Base-by-base conservation (phyloP, 2,888 invertebrate species). In the Boloria selene region DNA sequence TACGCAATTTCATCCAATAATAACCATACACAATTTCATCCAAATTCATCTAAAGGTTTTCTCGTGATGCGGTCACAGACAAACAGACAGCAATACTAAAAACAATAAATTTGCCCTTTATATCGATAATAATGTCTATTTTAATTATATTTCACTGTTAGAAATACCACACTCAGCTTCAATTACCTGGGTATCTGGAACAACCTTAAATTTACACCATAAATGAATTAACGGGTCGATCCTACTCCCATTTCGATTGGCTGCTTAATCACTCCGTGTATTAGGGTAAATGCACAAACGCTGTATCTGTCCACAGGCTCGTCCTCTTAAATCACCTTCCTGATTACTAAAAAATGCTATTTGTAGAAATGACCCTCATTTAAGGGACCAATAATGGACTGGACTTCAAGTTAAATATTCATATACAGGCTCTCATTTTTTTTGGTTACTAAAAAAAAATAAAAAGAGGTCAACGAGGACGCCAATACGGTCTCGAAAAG, bases 141-240 rank as follows among this genome's bases (percentile, higher is more conserved):
- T n/a, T n/a, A n/a, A n/a, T n/a, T n/a, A n/a, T n/a, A n/a, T n/a
- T n/a, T n/a, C 7, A 22, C 13, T 14, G 18, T 44, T 22, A 22
- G 44, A 22, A 44, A 44, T 26, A 56, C 13, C 22, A 22, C n/a
- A 26, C 44, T 14, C n/a, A 5, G 22, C 5, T 22, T 14, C 22
- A 22, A 56, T 22, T 45, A 16, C 7, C 10, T 3, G n/a, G 26
- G 2, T 62, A 62, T n/a, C 45, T 55, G 47, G n/a, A 38, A 16
- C 17, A 26, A 44, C 16, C 47, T 61, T 53, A 74, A 82, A 77
- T 81, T 78, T 76, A 82, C 82, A 83, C 77, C 79, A 81, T 83
- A 85, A 85, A 85, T 84, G 80, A 81, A 83, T 86, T 82, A 85
- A 78, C 79, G 79, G 83, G 80, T 82, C 77, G 76, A 78, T 73